Evolutionary conservation across 1,140 invertebrate genomes (phyloP).

Genomic region (Zaprionus africanus): DNA sequence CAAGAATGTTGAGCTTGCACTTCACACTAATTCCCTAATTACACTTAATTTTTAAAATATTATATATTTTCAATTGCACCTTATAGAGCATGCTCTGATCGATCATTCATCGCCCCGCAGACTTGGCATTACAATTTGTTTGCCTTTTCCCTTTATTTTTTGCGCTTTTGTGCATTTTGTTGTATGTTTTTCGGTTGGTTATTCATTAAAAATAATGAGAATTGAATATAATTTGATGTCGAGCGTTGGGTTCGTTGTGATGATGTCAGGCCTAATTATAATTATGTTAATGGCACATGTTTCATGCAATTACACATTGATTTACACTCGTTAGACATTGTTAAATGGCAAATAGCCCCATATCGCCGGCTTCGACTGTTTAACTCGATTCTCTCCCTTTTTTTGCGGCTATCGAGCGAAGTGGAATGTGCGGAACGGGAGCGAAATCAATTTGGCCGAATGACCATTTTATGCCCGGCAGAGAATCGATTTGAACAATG

Average conservation of each 20-base stretch:
- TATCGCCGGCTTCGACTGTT: not conserved
- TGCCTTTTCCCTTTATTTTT: conserved; percentile 7
- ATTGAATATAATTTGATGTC: conserved; percentile 65
- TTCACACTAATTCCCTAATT: not conserved
- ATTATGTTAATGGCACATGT: conserved; percentile 72
- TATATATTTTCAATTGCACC: not conserved
- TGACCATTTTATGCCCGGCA: not conserved
- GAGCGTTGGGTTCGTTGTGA: conserved; percentile 16
- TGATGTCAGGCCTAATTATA: conserved; percentile 72
- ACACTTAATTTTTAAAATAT: no score
- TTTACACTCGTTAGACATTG: conserved; percentile 44
- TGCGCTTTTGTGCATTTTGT: conserved; percentile 23
- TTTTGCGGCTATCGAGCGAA: no score
- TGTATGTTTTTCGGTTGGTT: conserved; percentile 37
- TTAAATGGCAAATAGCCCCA: conserved; percentile 25
- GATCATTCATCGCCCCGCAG: not conserved
- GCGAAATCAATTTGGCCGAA: not conserved
- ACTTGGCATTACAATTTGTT: not conserved
- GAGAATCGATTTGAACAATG: no score
- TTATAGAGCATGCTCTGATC: not conserved
- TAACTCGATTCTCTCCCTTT: no score
- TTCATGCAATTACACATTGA: conserved; percentile 60
- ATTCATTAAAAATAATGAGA: conserved; percentile 69
- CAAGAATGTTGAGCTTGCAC: no score
- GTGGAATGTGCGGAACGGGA: no score